phyloP scores from a whole-genome alignment of 2,888 invertebrate species.

The Dryadula phaetusa region DNA sequence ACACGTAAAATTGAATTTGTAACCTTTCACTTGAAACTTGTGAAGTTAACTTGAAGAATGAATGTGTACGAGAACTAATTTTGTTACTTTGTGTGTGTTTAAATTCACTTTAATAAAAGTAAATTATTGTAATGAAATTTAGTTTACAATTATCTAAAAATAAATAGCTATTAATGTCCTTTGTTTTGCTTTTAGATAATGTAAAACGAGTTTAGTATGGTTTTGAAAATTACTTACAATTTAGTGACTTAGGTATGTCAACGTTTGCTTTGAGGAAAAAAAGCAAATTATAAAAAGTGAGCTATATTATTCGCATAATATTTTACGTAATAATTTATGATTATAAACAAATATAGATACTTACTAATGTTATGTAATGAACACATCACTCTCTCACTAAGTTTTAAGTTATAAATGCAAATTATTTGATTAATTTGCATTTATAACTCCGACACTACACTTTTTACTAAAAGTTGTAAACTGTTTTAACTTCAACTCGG shows the following conservation, averaged over 20 bases:
- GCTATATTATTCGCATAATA: background rate
- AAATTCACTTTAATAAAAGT: no score
- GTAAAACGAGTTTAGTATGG: background rate
- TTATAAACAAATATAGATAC: no score
- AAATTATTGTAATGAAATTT: background rate
- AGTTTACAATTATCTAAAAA: background rate
- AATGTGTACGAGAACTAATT: background rate
- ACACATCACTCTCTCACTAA: background rate
- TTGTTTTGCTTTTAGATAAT: no score
- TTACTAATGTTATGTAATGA: no score
- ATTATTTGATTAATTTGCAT: background rate
- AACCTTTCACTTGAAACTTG: constrained; percentile 28
- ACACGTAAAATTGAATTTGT: constrained; percentile 34
- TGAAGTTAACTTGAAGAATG: constrained; percentile 5
- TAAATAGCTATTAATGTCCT: no score
- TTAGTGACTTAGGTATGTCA: background rate
- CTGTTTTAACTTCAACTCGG: constrained; percentile 1
- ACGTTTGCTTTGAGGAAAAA: no score
- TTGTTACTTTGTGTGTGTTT: no score
- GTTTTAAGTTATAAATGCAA: background rate
- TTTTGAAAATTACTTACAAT: background rate
- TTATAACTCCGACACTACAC: background rate
- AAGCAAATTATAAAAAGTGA: background rate
- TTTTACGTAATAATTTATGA: no score
- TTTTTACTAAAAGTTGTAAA: background rate